Evolutionary conservation across 1,140 invertebrate genomes (phyloP).

Genomic region (Diprion similis): DNA sequence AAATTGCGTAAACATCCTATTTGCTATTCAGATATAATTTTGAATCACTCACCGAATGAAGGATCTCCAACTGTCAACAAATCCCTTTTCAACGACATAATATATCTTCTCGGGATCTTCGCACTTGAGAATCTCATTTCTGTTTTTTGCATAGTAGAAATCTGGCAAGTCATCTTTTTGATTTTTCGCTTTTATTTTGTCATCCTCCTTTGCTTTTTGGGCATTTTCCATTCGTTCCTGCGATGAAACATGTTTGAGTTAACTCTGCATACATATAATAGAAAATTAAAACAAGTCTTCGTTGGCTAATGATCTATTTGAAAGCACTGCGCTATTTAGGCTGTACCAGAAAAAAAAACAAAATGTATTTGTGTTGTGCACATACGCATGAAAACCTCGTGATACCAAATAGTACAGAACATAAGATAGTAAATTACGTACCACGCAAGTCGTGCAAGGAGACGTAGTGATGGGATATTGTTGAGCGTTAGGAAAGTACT

Average conservation of each 20-base stretch:
- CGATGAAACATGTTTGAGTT: constrained; percentile 11
- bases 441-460: constrained; percentile 60
- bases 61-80: constrained; percentile 51
- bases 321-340: background rate
- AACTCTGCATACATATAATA: too few species aligned
- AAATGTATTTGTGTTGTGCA: background rate
- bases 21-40: background rate
- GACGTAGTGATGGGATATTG: constrained; percentile 50
- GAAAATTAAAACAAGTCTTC: background rate
- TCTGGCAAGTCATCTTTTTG: constrained; percentile 51
- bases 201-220: constrained; percentile 50
- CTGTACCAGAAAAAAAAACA: background rate
- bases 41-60: constrained; percentile 52
- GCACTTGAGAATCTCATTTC: constrained; percentile 44
- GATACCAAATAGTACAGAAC: background rate
- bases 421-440: constrained; percentile 34
- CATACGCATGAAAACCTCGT: background rate
- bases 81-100: constrained; percentile 52
- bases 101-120: constrained; percentile 35
- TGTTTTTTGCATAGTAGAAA: constrained; percentile 49
- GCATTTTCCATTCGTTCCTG: constrained; percentile 50
- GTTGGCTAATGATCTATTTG: background rate
- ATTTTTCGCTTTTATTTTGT: constrained; percentile 53
- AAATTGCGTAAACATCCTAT: too few species aligned
- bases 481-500: constrained; percentile 65